Evolutionary conservation across 2,113 vertebrate species (phyloP), one percentile per base, ranked within the genome.

Genomic region (Etheostoma spectabile): DNA sequence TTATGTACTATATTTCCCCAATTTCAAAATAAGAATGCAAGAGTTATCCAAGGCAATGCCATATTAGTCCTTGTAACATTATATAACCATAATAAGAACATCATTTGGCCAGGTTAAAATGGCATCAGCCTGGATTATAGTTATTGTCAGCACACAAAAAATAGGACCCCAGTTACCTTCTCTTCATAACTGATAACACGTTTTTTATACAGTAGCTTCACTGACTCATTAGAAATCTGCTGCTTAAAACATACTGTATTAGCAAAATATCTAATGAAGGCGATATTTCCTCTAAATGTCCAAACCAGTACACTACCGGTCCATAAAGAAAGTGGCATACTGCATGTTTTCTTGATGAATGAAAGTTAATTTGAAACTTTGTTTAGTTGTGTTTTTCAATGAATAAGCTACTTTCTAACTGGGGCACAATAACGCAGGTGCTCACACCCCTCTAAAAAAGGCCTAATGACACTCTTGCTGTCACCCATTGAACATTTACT

Each of bases 401-500:
- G 21, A 86, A 79, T 38, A 10, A 65, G 63, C 59, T 42, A 3
- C 56, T 70, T 80, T 77, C 51, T 67, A 82, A 69, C 22, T 35
- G 8, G 2, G 18, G 55, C 38, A 46, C 85, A 74, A 62, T 63
- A 22, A 69, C 57, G 18, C 30, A 55, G 22, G 11, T 49, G 56
- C 74, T 69, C 30, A 55, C 5, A 5, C 19, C 53, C n/a, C 55
- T 52, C 24, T 74, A 71, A 79, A 66, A 70, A 70, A 74, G 42
- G 21, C 52, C 61, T 82, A 88, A 91, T 83, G 64, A 83, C 53
- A 81, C 67, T 65, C 75, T 65, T 60, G 52, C 63, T 71, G 27
- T 81, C 66, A 67, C 59, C 13, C 51, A 57, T 49, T 79, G 35
- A 79, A 51, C 42, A 21, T 72, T 82, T 66, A 53, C 68, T 80